Evolutionary conservation across 2,797 vertebrate species (phyloP).

Genomic region (Cryptoprocta ferox): DNA sequence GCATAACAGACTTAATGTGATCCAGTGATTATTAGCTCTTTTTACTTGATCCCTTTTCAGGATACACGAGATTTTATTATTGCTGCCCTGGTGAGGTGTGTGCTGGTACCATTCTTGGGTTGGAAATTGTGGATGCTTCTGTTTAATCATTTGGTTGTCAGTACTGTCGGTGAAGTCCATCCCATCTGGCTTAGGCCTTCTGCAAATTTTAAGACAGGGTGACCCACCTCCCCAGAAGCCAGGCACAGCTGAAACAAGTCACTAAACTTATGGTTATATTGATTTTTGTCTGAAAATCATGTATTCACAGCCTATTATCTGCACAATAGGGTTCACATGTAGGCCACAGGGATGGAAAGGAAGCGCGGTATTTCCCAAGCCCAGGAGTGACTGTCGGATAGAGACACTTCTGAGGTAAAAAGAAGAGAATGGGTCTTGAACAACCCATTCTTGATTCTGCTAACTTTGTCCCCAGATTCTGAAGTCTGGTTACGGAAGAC

Average conservation of each 20-base stretch:
- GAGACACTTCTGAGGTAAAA: not conserved
- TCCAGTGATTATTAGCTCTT: not conserved
- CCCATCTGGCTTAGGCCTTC: not conserved
- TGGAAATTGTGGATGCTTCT: constrained; percentile 28
- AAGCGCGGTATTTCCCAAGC: not conserved
- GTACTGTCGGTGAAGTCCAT: not conserved
- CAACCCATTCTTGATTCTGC: not conserved
- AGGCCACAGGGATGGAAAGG: not conserved
- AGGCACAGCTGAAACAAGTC: not conserved
- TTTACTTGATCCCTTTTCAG: constrained; percentile 15
- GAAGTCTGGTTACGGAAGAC: not conserved
- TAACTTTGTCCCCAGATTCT: not conserved
- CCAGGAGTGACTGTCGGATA: not conserved
- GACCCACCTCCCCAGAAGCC: not conserved
- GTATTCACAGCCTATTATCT: not conserved
- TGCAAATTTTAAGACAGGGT: not conserved
- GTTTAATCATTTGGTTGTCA: constrained; percentile 15
- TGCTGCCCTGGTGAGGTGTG: not conserved
- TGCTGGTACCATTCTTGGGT: not conserved
- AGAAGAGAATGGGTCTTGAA: not conserved
- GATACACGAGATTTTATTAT: not conserved
- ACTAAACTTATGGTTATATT: not conserved
- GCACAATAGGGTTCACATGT: not conserved
- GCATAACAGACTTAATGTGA: not conserved
- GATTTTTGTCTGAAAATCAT: not conserved